These are phyloP conservation scores for Amiota minor DNA, from an alignment of 2,888 invertebrate genomes.

Conservation along the genomic window DNA sequence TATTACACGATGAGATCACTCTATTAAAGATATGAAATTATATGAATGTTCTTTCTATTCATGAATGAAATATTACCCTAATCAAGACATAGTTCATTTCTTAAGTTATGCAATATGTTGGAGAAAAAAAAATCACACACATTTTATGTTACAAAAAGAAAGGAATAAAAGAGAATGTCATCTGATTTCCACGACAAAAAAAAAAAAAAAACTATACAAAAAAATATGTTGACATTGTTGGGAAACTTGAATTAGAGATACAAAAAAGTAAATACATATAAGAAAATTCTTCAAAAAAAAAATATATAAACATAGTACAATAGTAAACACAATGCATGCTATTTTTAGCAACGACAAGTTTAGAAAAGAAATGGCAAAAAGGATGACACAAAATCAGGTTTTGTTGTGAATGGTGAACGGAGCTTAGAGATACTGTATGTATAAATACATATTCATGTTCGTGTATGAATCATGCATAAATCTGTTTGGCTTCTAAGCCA, in stretches of 20 bases:
- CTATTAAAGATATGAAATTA: too few relatives aligned
- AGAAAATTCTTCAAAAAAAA: not conserved
- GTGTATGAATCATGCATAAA: too few relatives aligned
- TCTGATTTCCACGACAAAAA: not conserved
- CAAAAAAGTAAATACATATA: slow-evolving; percentile 4
- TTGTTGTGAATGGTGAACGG: too few relatives aligned
- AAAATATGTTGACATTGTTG: slow-evolving; percentile 54
- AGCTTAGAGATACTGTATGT: too few relatives aligned
- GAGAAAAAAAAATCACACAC: slow-evolving; percentile 28
- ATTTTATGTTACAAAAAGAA: not conserved
- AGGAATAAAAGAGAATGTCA: slow-evolving; percentile 37
- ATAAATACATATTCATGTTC: too few relatives aligned
- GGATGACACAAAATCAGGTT: too few relatives aligned
- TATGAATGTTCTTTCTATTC: too few relatives aligned
- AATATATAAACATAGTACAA: not conserved
- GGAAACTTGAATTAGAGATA: slow-evolving; percentile 38
- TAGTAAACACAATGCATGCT: slow-evolving; percentile 11
- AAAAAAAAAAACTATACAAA: not conserved
- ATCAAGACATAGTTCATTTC: not conserved
- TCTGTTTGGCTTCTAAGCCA: slow-evolving; percentile 31
- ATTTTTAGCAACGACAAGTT: slow-evolving; percentile 11
- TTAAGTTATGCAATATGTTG: slow-evolving; percentile 34
- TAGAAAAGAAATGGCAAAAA: slow-evolving; percentile 2
- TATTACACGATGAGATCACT: too few relatives aligned
- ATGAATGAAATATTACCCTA: too few relatives aligned